Evolutionary conservation across 2,797 vertebrate species (phyloP).

Genomic region (Emys orbicularis): DNA sequence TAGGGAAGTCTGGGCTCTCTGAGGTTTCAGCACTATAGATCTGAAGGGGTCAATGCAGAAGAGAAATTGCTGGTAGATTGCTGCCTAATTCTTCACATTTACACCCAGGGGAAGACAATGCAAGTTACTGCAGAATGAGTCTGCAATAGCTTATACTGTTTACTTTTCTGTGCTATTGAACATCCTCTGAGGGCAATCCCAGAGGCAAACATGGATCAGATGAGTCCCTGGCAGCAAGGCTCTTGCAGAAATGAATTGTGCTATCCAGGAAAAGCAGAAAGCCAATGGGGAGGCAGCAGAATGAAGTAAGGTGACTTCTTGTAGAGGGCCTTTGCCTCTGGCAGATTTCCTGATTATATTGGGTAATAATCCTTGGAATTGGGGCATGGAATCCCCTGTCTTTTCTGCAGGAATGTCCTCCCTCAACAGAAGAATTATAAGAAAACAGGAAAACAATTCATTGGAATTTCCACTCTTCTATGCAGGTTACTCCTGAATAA

Average conservation of each 20-base stretch:
- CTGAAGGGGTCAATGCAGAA: background rate
- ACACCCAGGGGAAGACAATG: background rate
- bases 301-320: background rate
- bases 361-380: background rate
- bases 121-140: constrained; percentile 14
- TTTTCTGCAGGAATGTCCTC: background rate
- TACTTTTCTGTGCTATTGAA: background rate
- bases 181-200: background rate
- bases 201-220: constrained; percentile 17
- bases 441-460: background rate
- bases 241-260: background rate
- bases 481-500: background rate
- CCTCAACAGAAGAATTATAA: background rate
- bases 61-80: background rate
- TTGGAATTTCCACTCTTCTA: accelerated
- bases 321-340: background rate
- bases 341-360: constrained; percentile 2
- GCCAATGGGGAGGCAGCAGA: background rate
- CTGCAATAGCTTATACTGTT: background rate
- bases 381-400: background rate
- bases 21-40: background rate
- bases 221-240: background rate
- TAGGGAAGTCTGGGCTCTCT: constrained; percentile 4
- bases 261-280: background rate
- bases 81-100: background rate